Conservation (phyloP, 2,797 vertebrate species). For the Pipistrellus pygmaeus region DNA sequence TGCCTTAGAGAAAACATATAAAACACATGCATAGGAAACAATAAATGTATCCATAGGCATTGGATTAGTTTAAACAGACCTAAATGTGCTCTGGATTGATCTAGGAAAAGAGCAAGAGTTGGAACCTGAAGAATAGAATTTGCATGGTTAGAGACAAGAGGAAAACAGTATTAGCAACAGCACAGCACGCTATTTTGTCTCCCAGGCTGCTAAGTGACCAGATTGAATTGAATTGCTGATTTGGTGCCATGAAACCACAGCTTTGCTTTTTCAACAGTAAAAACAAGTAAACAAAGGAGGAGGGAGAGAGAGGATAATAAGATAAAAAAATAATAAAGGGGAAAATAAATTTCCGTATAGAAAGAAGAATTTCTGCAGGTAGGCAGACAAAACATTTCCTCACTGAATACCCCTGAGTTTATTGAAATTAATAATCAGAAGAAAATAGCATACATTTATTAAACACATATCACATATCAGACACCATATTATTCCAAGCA, state of each 20-base stretch:
- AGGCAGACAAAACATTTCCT: neutral
- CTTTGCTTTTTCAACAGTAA: neutral
- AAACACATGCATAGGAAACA: neutral
- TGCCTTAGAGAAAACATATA: neutral
- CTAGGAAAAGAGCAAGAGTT: neutral
- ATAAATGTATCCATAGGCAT: neutral
- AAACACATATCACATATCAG: neutral
- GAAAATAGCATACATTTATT: neutral
- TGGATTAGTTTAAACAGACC: neutral
- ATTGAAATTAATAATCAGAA: neutral
- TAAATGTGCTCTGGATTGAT: neutral
- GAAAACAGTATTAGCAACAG: neutral
- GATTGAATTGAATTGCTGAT: neutral
- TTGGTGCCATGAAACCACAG: neutral
- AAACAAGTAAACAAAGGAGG: neutral
- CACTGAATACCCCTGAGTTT: neutral
- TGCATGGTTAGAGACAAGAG: neutral
- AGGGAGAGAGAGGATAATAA: neutral
- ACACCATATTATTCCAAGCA: neutral
- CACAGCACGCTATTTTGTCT: neutral
- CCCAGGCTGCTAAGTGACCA: neutral
- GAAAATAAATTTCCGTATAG: neutral
- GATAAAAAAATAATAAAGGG: neutral
- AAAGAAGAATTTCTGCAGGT: neutral
- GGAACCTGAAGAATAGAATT: neutral